phyloP scores from a whole-genome alignment of 2,888 invertebrate species.

The Steinernema carpocapsae region DNA sequence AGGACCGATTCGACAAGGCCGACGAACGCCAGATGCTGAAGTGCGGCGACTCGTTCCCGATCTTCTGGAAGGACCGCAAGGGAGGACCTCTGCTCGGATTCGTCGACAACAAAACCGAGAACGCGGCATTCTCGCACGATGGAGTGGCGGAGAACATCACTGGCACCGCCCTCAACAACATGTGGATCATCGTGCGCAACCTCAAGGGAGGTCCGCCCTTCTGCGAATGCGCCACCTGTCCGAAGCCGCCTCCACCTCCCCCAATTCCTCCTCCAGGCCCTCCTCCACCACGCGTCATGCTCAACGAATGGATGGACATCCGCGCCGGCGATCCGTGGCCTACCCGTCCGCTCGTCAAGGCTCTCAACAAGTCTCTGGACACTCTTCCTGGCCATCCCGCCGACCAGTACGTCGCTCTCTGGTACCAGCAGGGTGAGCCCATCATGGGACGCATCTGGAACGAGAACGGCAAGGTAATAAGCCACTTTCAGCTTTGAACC shows the following conservation, averaged over 20 bases:
- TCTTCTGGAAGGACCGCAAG: slow-evolving; percentile 50
- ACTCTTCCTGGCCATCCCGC: slow-evolving; percentile 59
- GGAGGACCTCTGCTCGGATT: slow-evolving; percentile 45
- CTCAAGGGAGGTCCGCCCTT: slow-evolving; percentile 51
- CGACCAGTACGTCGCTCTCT: slow-evolving; percentile 65
- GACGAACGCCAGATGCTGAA: slow-evolving; percentile 42
- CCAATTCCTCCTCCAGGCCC: slow-evolving; percentile 38
- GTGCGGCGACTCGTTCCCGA: slow-evolving; percentile 53
- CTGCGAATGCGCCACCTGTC: slow-evolving; percentile 46
- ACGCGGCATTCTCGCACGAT: slow-evolving; percentile 47
- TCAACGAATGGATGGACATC: slow-evolving; percentile 65
- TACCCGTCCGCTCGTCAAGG: slow-evolving; percentile 43
- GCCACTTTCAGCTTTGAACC: slow-evolving; percentile 7
- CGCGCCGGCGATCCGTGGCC: slow-evolving; percentile 61
- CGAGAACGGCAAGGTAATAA: slow-evolving; percentile 56
- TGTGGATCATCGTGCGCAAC: slow-evolving; percentile 62
- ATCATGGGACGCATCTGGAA: slow-evolving; percentile 67
- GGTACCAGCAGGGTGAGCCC: slow-evolving; percentile 62
- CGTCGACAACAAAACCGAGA: slow-evolving; percentile 56
- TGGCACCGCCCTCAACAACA: slow-evolving; percentile 54
- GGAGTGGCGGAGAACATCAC: slow-evolving; percentile 43
- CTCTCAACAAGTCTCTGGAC: slow-evolving; percentile 51
- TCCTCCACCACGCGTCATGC: slow-evolving; percentile 50
- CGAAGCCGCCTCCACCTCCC: slow-evolving; percentile 37
- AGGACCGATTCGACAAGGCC: slow-evolving; percentile 51